These are phyloP conservation scores for Anastrepha obliqua DNA, from an alignment of 1,140 invertebrate genomes.

Conservation along the genomic window DNA sequence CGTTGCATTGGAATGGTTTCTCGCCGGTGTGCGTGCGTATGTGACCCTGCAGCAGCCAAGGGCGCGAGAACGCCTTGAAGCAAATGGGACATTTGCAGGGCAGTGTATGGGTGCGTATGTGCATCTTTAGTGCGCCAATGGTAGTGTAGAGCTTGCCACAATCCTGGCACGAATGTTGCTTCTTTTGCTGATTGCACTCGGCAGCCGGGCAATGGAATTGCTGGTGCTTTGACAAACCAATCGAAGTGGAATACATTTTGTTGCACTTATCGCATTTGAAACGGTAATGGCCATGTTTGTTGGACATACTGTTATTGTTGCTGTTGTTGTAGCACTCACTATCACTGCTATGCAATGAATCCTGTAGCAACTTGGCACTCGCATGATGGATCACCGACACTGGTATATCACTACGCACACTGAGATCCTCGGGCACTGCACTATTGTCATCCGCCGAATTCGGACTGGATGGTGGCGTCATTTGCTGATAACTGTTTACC, in stretches of 20 bases:
- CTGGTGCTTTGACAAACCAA: conserved; percentile 94
- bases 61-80: conserved; percentile 96
- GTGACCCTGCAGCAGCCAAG: conserved; percentile 96
- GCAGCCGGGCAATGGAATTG: conserved; percentile 92
- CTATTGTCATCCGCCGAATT: conserved; percentile 62
- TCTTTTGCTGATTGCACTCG: conserved; percentile 76
- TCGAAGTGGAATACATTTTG: conserved; percentile 97
- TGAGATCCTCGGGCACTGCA: conserved; percentile 72
- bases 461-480: conserved; percentile 72
- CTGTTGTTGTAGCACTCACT: conserved; percentile 58
- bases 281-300: conserved; percentile 77
- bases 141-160: conserved; percentile 77
- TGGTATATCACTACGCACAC: conserved; percentile 70
- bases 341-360: not conserved
- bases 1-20: conserved; percentile 96
- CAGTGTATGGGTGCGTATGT: conserved; percentile 87
- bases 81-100: conserved; percentile 98
- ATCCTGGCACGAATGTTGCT: conserved; percentile 75
- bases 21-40: conserved; percentile 91
- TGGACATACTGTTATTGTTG: not conserved
- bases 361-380: not conserved
- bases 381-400: conserved; percentile 68
- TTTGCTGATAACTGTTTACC: conserved; percentile 69
- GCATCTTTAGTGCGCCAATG: conserved; percentile 80
- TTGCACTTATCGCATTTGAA: conserved; percentile 94